Conservation (phyloP, 2,888 invertebrate genomes). For the Chymomyza caudatula region DNA sequence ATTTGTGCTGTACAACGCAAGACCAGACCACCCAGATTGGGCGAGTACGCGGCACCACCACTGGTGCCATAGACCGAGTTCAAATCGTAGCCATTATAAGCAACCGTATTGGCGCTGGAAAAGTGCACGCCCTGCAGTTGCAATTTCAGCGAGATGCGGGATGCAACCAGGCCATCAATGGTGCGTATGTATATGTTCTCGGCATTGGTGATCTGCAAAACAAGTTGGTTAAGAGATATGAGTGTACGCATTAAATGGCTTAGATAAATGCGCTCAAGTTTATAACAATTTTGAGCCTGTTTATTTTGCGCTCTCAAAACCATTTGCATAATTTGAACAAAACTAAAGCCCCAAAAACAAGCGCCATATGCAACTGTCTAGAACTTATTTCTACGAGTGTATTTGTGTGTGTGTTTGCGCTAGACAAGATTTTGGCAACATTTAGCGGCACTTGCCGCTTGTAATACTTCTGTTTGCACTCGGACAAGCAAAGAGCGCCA, state of each 20-base stretch:
- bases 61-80: conserved; percentile 64
- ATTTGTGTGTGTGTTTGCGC: not conserved
- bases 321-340: conserved; percentile 63
- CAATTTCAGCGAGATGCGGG: conserved; percentile 75
- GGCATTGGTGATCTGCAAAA: conserved; percentile 72
- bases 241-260: not conserved
- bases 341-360: not conserved
- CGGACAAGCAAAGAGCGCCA: conserved; percentile 24
- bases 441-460: conserved; percentile 49
- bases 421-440: conserved; percentile 56
- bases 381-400: not conserved
- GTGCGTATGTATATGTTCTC: conserved; percentile 76
- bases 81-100: conserved; percentile 54
- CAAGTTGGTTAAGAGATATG: not conserved
- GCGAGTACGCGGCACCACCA: conserved; percentile 59
- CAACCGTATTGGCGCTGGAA: conserved; percentile 65
- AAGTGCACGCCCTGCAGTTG: conserved; percentile 78
- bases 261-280: not conserved
- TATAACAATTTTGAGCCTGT: conserved; percentile 30
- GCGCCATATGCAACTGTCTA: not conserved
- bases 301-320: conserved; percentile 60
- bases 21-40: conserved; percentile 80
- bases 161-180: conserved; percentile 76
- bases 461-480: conserved; percentile 56
- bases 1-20: conserved; percentile 86